Evolutionary conservation across 2,113 vertebrate species (phyloP).

Genomic region (Mus pahari): DNA sequence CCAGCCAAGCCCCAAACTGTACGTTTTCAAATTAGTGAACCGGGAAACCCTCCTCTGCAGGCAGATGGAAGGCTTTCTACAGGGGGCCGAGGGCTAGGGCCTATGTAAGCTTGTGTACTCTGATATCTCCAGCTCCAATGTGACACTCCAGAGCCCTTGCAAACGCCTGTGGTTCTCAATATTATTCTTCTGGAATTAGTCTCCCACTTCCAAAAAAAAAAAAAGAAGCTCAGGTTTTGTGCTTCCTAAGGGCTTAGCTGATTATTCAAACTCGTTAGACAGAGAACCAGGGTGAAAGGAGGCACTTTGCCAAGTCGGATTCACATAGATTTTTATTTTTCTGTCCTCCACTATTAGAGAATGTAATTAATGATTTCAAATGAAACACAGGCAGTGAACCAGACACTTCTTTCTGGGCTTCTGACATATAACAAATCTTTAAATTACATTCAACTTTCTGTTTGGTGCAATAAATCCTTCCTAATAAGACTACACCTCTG

Average conservation of each 20-base stretch:
- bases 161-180: background rate
- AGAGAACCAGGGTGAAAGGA: constrained; percentile 34
- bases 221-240: constrained; percentile 15
- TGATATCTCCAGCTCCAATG: background rate
- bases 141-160: background rate
- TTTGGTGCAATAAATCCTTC: constrained; percentile 61
- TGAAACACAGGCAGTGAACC: constrained; percentile 37
- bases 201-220: background rate
- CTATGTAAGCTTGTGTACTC: background rate
- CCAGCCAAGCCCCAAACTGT: background rate
- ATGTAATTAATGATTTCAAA: constrained; percentile 54
- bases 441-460: constrained; percentile 51
- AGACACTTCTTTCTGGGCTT: constrained; percentile 45
- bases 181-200: background rate
- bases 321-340: constrained; percentile 56
- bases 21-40: constrained; percentile 6
- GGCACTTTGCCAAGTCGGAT: constrained; percentile 33
- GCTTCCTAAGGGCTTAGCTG: background rate
- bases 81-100: too few relatives aligned
- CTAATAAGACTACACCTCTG: background rate
- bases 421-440: constrained; percentile 51
- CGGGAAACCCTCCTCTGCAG: constrained; percentile 6
- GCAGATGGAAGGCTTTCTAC: background rate
- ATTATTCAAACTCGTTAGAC: constrained; percentile 35
- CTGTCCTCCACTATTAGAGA: constrained; percentile 18